Conservation (phyloP, 2,888 invertebrate species). For the Glomeris marginata region DNA sequence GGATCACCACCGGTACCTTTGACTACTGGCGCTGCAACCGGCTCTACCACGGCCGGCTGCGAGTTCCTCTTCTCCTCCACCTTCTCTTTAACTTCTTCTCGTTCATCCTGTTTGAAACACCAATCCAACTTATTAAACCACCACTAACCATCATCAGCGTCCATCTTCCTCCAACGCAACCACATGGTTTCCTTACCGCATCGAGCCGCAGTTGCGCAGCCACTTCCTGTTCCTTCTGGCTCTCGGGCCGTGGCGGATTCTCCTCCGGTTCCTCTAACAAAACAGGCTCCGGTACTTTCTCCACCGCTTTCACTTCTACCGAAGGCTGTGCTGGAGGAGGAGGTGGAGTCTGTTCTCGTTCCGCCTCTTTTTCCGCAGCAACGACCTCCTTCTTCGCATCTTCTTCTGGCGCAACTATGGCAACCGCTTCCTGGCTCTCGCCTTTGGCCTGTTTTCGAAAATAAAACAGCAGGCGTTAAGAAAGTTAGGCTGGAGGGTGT, state of each 20-base stretch:
- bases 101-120: too few relatives aligned
- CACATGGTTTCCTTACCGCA: too few relatives aligned
- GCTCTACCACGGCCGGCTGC: too few relatives aligned
- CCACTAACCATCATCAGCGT: neutral
- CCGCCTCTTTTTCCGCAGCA: neutral
- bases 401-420: neutral
- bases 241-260: neutral
- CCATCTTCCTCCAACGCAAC: neutral
- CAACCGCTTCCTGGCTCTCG: neutral
- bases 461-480: too few relatives aligned
- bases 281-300: too few relatives aligned
- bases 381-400: neutral
- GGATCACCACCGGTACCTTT: too few relatives aligned
- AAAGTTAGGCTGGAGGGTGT: too few relatives aligned
- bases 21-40: too few relatives aligned
- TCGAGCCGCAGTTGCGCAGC: too few relatives aligned
- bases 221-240: neutral
- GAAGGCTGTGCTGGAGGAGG: slow-evolving; percentile 8
- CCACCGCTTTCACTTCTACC: neutral
- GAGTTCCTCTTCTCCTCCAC: too few relatives aligned
- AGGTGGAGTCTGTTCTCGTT: slow-evolving; percentile 8
- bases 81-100: too few relatives aligned
- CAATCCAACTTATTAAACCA: neutral
- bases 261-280: neutral
- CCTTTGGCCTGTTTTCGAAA: too few relatives aligned